A percentile compares a stretch with the other conserved stretches of the same genome.
Conservation (phyloP, 2,888 invertebrate species). For the Cheilosia vulpina region DNA sequence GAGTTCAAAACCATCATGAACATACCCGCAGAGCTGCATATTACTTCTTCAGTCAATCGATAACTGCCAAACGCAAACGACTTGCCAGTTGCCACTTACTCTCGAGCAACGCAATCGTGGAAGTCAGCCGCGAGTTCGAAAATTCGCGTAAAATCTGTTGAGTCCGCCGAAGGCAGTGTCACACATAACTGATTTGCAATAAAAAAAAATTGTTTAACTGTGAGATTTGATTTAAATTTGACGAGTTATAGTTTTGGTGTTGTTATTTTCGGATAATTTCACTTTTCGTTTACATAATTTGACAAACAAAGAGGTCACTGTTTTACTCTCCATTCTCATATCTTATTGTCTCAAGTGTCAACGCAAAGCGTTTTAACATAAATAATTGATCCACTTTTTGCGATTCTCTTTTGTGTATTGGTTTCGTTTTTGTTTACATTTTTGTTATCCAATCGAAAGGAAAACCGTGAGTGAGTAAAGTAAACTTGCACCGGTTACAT, state of each 20-base stretch:
- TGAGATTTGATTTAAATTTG: slow-evolving; percentile 34
- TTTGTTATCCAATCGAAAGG: slow-evolving; percentile 30
- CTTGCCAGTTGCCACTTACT: slow-evolving; percentile 66
- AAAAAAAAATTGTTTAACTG: slow-evolving; percentile 1
- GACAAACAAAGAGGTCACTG: slow-evolving; percentile 29
- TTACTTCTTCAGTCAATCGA: slow-evolving; percentile 80
- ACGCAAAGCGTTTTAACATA: slow-evolving; percentile 2
- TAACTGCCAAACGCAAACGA: slow-evolving; percentile 81
- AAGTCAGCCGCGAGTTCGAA: slow-evolving; percentile 23
- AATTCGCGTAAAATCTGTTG: slow-evolving; percentile 24
- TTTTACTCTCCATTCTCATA: slow-evolving; percentile 1
- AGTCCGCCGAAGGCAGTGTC: slow-evolving; percentile 8
- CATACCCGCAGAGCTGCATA: slow-evolving; percentile 47
- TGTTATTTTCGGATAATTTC: slow-evolving; percentile 43
- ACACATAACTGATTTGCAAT: slow-evolving; percentile 9
- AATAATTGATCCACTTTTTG: slow-evolving; percentile 26
- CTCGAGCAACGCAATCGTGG: neutral
- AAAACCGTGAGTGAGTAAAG: slow-evolving; percentile 21
- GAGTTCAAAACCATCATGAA: slow-evolving; percentile 60
- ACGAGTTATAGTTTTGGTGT: slow-evolving; percentile 14
- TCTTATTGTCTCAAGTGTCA: slow-evolving; percentile 4
- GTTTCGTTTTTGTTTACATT: slow-evolving; percentile 44
- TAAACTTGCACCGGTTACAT: slow-evolving; percentile 24
- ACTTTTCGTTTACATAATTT: slow-evolving; percentile 49
- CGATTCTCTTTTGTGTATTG: neutral